phyloP scores from a whole-genome alignment of 2,113 vertebrate species.

The Tichodroma muraria region DNA sequence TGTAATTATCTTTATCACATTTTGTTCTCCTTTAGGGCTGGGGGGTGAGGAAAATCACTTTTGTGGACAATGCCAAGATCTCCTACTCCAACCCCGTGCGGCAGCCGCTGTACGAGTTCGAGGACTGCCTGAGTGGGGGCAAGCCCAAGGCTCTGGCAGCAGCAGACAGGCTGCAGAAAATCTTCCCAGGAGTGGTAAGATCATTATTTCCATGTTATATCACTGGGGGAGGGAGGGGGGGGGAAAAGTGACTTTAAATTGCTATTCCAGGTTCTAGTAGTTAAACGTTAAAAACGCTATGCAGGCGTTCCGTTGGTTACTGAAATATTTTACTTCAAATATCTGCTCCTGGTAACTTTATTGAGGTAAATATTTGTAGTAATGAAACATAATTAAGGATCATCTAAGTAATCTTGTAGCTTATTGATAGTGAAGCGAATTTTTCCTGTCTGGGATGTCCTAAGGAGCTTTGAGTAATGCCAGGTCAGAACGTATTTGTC shows the following conservation, averaged over 20 bases:
- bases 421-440: not conserved
- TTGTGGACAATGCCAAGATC: conserved; percentile 97
- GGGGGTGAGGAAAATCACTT: conserved; percentile 94
- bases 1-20: not conserved
- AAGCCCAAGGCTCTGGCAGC: conserved; percentile 90
- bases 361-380: not conserved
- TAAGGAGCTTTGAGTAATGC: not conserved
- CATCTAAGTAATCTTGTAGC: not conserved
- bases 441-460: not conserved
- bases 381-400: not conserved
- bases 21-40: conserved; percentile 76
- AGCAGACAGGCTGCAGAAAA: conserved; percentile 87
- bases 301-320: rapidly evolving
- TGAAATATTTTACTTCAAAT: not conserved
- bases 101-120: conserved; percentile 94
- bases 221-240: too few species aligned
- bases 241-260: not conserved
- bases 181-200: conserved; percentile 96
- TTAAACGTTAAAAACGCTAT: not conserved
- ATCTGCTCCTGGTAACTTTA: not conserved
- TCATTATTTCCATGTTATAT: not conserved
- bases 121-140: conserved; percentile 90
- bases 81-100: conserved; percentile 97
- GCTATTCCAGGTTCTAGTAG: not conserved
- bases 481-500: not conserved